These are phyloP conservation scores for Leptestheria dahalacensis DNA, from an alignment of 1,140 invertebrate species.

Conservation along the genomic window DNA sequence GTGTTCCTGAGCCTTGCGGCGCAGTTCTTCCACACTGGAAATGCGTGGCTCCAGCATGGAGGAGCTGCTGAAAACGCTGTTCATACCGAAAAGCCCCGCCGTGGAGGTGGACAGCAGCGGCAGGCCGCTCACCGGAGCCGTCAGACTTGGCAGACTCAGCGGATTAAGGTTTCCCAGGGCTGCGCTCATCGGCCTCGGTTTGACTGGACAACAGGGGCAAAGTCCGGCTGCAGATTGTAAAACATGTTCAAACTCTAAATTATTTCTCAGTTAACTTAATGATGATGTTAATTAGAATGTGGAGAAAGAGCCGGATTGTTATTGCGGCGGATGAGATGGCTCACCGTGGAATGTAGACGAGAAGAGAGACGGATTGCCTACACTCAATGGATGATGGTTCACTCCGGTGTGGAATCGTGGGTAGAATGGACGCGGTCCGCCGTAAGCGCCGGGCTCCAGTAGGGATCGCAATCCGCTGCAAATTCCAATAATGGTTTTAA, in stretches of 20 bases:
- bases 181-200: conserved; percentile 28
- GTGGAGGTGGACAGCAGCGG: conserved; percentile 14
- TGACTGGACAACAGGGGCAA: conserved; percentile 59
- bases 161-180: neutral
- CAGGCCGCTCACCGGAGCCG: conserved; percentile 1
- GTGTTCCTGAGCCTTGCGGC: conserved; percentile 79
- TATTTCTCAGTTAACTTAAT: too few species aligned
- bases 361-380: conserved; percentile 49
- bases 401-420: conserved; percentile 36
- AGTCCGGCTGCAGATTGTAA: too few species aligned
- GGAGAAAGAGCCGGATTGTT: too few species aligned
- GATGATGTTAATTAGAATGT: too few species aligned
- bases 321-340: conserved; percentile 9
- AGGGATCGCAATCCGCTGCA: conserved; percentile 45
- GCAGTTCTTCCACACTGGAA: conserved; percentile 60
- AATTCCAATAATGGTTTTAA: conserved; percentile 28
- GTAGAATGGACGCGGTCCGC: conserved; percentile 64
- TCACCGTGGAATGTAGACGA: conserved; percentile 59
- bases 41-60: conserved; percentile 23
- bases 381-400: conserved; percentile 8
- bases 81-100: conserved; percentile 31
- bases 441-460: conserved; percentile 37
- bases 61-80: conserved; percentile 28
- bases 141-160: neutral
- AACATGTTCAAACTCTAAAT: too few species aligned